Evolutionary conservation across 2,797 vertebrate genomes (phyloP), one percentile per base, ranked within the genome.

Genomic region (Coreius guichenoti): DNA sequence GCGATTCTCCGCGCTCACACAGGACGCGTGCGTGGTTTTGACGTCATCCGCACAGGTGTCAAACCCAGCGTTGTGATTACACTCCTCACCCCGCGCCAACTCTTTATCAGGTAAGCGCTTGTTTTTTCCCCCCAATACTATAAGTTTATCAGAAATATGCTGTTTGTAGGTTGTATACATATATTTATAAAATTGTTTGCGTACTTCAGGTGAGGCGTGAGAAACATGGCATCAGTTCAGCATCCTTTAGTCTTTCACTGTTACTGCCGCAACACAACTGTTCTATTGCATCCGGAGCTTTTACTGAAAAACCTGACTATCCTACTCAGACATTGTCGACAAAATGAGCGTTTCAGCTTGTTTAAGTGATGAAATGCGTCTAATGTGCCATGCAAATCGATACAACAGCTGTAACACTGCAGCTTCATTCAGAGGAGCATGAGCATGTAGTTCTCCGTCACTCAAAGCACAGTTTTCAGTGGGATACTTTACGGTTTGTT

Each of bases 31-130:
- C 65, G 65, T 70, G 49, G 0, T 4, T 36, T 79, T 56, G 83
- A 84, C 83, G 83, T 79, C 83, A 84, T 61, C 36, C 14, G 29
- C 83, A 61, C 83, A 84, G 83, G 83, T 84, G 83, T 61, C 75
- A 79, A 45, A 21, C 63, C 8, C 61, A 2, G 63, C 51, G 47
- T 39, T 77, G 83, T 56, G 83, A 72, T 78, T 47, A 45, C 29
- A 31, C 72, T 33, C 12, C 19, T n/a, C 33, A 21, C 73, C n/a
- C 33, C 31, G 7, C 72, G 73, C 7, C 61, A 51, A 4, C 19
- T 69, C 5, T 29, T 77, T 43, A 29, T 12, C 63, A 78, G 82
- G 82, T 70, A 45, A 58, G 49, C n/a, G 14, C 1, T 29, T 9
- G 8, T 23, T 43, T 5, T n/a, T 51, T 51, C 2, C 2, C 3